These are phyloP conservation scores for Drosophila tropicalis DNA, from an alignment of 1,140 invertebrate species.

Conservation along the genomic window DNA sequence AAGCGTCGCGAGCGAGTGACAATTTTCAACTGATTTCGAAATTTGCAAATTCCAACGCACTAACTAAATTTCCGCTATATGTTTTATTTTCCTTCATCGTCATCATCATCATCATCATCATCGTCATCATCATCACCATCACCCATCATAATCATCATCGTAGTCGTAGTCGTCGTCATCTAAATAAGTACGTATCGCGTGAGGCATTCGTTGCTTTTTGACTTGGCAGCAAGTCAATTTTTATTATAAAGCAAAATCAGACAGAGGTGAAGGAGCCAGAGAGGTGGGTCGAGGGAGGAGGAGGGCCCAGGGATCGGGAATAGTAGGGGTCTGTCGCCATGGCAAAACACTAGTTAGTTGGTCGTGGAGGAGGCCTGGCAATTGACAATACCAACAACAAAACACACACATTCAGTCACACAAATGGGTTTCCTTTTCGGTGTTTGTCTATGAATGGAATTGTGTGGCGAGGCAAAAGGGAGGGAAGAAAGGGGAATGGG, in stretches of 20 bases:
- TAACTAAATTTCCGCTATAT: conserved; percentile 58
- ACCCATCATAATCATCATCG: neutral
- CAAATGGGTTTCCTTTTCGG: conserved; percentile 65
- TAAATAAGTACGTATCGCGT: conserved; percentile 43
- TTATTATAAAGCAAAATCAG: conserved; percentile 7
- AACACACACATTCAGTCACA: conserved; percentile 4
- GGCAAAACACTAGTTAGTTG: conserved; percentile 45
- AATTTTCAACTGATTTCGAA: conserved; percentile 75
- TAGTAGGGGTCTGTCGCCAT: conserved; percentile 21
- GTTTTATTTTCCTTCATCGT: conserved; percentile 35
- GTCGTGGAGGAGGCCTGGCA: conserved; percentile 60
- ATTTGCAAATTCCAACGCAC: conserved; percentile 54
- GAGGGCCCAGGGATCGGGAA: neutral
- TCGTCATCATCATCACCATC: neutral
- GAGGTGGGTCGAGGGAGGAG: neutral
- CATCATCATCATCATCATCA: conserved; percentile 1
- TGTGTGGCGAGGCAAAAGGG: neutral
- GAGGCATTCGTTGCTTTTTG: conserved; percentile 44
- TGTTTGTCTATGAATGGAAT: conserved; percentile 5
- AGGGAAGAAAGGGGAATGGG: conserved; percentile 18
- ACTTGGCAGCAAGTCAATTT: conserved; percentile 68
- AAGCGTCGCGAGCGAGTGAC: conserved; percentile 50
- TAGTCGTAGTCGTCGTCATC: conserved; percentile 1
- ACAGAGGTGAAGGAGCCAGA: too few relatives aligned
- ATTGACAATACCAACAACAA: conserved; percentile 57